phyloP scores from a whole-genome alignment of 2,888 invertebrate genomes.

The Diarsia brunnea region DNA sequence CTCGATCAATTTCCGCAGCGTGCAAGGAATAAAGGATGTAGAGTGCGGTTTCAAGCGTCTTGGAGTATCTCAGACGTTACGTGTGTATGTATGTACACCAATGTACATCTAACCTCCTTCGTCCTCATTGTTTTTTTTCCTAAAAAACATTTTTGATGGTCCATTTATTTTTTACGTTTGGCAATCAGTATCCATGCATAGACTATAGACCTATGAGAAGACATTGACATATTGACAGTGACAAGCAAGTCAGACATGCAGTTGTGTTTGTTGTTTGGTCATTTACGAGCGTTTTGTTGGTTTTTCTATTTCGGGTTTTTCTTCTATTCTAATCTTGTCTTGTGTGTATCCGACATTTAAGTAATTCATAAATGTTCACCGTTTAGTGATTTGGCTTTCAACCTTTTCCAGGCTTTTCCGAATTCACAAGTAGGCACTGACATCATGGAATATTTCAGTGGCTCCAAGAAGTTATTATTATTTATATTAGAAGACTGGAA shows the following conservation, averaged over 20 bases:
- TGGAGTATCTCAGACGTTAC: neutral
- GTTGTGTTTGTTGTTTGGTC: neutral
- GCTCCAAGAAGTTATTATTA: conserved; percentile 71
- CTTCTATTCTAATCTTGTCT: neutral
- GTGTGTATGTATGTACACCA: neutral
- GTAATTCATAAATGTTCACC: neutral
- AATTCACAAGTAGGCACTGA: neutral
- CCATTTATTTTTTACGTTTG: no score
- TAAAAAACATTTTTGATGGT: no score
- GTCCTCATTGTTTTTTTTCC: no score
- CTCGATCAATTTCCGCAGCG: neutral
- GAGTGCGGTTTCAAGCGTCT: neutral
- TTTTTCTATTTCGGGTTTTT: neutral
- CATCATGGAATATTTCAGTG: conserved; percentile 73
- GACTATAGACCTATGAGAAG: no score
- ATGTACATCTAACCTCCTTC: no score
- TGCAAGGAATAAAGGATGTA: neutral
- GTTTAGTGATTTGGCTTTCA: conserved; percentile 1
- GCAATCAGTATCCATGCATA: no score
- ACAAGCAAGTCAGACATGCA: no score
- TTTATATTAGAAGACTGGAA: conserved; percentile 83
- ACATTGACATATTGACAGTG: no score
- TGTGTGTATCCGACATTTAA: neutral
- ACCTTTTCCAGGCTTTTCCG: neutral
- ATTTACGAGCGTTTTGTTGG: neutral